These are phyloP conservation scores for Syngnathus typhle DNA, from an alignment of 2,113 vertebrate genomes.

Conservation along the genomic window DNA sequence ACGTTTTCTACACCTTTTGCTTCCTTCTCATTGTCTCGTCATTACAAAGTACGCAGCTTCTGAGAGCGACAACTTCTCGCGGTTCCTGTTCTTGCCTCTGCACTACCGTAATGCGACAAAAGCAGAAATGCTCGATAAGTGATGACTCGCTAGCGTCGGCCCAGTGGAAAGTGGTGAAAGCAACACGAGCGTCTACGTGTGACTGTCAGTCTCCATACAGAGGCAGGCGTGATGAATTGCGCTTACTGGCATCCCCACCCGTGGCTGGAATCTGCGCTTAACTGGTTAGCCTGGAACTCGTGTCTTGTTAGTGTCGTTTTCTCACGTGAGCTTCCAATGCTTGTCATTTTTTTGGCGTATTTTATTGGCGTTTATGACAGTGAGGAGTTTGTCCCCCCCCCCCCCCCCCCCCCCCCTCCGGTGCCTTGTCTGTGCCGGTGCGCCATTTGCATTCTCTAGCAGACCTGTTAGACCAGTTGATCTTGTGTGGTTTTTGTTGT, in stretches of 20 bases:
- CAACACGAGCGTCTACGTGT: conserved; percentile 20
- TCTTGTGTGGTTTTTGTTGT: background rate
- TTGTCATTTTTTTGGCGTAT: conserved; percentile 42
- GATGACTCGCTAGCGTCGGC: conserved; percentile 10
- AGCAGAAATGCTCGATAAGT: conserved; percentile 1
- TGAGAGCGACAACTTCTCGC: conserved; percentile 7
- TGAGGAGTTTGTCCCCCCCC: conserved; percentile 9
- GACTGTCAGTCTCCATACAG: background rate
- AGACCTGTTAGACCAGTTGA: conserved; percentile 31
- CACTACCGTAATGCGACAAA: conserved; percentile 12
- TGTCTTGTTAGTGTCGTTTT: background rate
- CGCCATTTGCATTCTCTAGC: conserved; percentile 37
- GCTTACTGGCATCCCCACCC: conserved; percentile 6
- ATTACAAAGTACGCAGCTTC: conserved; percentile 30
- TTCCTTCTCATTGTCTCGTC: conserved; percentile 21
- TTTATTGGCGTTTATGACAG: conserved; percentile 17
- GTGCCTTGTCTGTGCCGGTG: conserved; percentile 52
- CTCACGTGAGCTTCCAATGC: conserved; percentile 25
- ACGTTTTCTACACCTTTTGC: conserved; percentile 21
- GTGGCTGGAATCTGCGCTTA: conserved; percentile 12
- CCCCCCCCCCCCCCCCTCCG: conserved; percentile 2
- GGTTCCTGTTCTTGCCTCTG: conserved; percentile 3
- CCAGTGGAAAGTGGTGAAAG: conserved; percentile 14
- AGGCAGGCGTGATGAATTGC: background rate
- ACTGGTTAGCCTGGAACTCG: conserved; percentile 20